Conservation (phyloP, 2,113 vertebrate species). For the Trochalopteron elliotii region DNA sequence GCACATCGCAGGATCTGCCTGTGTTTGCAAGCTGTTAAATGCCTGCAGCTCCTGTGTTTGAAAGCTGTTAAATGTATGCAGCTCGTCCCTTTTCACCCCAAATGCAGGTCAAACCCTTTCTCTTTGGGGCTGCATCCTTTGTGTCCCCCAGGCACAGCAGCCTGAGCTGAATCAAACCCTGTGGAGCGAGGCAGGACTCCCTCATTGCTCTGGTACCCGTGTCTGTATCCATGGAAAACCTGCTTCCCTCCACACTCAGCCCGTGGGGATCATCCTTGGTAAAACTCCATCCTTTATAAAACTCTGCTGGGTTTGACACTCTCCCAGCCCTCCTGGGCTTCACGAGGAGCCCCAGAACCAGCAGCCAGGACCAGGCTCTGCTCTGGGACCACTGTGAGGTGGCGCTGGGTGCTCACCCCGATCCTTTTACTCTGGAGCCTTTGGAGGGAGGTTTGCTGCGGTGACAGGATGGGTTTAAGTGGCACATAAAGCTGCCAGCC, state of each 20-base stretch:
- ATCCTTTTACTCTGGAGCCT: not conserved
- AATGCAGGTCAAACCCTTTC: not conserved
- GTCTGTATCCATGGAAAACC: not conserved
- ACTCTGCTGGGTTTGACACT: not conserved
- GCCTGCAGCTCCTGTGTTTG: not conserved
- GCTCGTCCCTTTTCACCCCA: not conserved
- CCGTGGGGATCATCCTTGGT: not conserved
- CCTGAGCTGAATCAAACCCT: not conserved
- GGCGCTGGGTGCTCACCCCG: not conserved
- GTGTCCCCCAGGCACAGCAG: not conserved
- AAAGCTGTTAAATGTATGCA: not conserved
- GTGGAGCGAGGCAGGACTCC: not conserved
- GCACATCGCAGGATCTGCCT: not conserved
- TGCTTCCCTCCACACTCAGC: not conserved
- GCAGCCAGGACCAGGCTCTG: too few relatives aligned
- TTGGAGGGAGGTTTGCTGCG: not conserved
- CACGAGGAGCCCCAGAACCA: not conserved
- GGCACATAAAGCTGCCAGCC: slow-evolving; percentile 51
- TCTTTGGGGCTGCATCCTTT: not conserved
- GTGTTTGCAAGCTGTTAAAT: not conserved
- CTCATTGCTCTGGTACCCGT: accelerated
- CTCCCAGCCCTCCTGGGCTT: not conserved
- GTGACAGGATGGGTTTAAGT: slow-evolving; percentile 24
- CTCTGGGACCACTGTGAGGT: not conserved
- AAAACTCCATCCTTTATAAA: too few relatives aligned